Evolutionary conservation across 35 echinoderm and acorn worm species (phyloP), one percentile per base, ranked within the genome.

Genomic region (Apostichopus californicus): DNA sequence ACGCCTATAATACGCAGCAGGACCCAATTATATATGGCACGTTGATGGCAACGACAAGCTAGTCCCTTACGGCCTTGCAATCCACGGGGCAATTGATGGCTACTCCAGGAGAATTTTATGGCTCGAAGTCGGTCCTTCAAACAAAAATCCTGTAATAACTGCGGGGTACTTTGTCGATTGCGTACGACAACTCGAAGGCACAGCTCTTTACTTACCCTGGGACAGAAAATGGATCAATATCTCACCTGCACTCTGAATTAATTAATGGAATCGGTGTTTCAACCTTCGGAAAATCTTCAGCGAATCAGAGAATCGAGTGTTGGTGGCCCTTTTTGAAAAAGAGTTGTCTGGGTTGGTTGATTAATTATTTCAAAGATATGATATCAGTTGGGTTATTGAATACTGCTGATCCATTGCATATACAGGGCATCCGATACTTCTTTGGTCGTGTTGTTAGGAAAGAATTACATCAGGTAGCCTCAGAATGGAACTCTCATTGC

Each of bases 1-100:
- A 17, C 80, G 93, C 18, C 54, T 55, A 7, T 95, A 95, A 59
- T 14, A 26, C 5, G 72, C 64, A 25, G 83, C 72, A 78, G 94
- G 94, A 13, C 91, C 94, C 7, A 95, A 95, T 93, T 93, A 93
- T 77, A 46, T 93, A 18, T 93, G 93, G 53, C 91, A 95, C 60
- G 56, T 92, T n/a, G 90, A 95, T 88, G 88, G 93, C 14, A 86
- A 65, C 65, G 89, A 96, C 60, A 93, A 96, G 93, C 81, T 96
- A 4, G 90, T 90, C 57, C 95, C 86, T 6, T 96, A 91, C 60
- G 95, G 95, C 14, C 79, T 94, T 59, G 57, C 95, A 72, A 81
- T 96, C 21, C 86, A 93, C 85, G 91, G 21, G 53, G 91, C 91
- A 54, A 95, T 95, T 17, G 91, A 95, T 63, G 94, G 94, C 34